Evolutionary conservation across 2,888 invertebrate species (phyloP).

Genomic region (Opisthograptis luteolata): DNA sequence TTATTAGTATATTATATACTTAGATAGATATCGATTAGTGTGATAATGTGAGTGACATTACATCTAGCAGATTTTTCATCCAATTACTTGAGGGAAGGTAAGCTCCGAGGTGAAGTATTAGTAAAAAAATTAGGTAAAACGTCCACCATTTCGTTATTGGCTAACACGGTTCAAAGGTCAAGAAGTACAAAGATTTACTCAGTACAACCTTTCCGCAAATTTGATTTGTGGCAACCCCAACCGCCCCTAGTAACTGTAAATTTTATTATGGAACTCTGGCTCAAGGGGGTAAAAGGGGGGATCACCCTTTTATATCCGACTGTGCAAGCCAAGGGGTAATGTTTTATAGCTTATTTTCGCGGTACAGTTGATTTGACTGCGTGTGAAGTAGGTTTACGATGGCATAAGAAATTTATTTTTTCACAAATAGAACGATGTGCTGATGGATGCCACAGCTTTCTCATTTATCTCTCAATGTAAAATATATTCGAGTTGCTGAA

Average conservation of each 20-base stretch:
- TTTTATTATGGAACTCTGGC: slow-evolving; percentile 32
- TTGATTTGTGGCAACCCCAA: slow-evolving; percentile 22
- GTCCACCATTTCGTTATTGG: neutral
- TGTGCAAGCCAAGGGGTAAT: slow-evolving; percentile 7
- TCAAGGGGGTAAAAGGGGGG: slow-evolving; percentile 2
- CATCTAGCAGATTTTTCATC: too few relatives aligned
- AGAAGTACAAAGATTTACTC: slow-evolving; percentile 9
- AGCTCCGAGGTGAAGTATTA: neutral
- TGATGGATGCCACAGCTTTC: neutral
- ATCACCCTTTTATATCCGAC: neutral
- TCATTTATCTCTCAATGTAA: too few relatives aligned
- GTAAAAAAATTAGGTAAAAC: neutral
- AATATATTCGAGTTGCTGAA: too few relatives aligned
- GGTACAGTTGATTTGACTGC: slow-evolving; percentile 20
- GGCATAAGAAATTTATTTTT: neutral
- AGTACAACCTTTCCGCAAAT: slow-evolving; percentile 16
- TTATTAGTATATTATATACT: too few relatives aligned
- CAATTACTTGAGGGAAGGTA: too few relatives aligned
- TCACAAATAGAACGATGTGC: slow-evolving; percentile 2
- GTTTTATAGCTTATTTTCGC: slow-evolving; percentile 23
- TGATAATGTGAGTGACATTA: too few relatives aligned
- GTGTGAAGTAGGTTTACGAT: slow-evolving; percentile 22
- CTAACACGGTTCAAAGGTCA: slow-evolving; percentile 14
- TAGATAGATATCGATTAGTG: too few relatives aligned
- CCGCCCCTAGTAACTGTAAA: slow-evolving; percentile 29